Percentiles rank a stretch among this genome's conserved stretches.
Evolutionary conservation across 2,797 vertebrate genomes (phyloP).

Genomic region (Clarias laeviceps): DNA sequence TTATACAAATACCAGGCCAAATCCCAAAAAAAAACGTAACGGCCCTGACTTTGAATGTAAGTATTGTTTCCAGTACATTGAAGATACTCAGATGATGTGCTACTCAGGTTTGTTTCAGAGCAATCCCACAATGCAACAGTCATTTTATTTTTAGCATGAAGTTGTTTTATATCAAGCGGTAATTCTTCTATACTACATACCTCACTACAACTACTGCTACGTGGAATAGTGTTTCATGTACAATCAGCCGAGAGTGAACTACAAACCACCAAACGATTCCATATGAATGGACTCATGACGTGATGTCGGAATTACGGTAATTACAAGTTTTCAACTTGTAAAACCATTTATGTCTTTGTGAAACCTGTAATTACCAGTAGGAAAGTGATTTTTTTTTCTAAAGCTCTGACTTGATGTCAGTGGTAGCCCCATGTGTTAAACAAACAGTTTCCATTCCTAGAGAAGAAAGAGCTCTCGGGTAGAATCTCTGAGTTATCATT

Average conservation of each 20-base stretch:
- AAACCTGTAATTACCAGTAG: conserved; percentile 29
- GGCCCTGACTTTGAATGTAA: no score
- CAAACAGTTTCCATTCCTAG: conserved; percentile 4
- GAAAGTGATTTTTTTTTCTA: neutral
- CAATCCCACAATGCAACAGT: neutral
- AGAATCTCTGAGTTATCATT: neutral
- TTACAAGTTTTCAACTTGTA: conserved; percentile 22
- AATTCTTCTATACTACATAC: neutral
- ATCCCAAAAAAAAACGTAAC: no score
- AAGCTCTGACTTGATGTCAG: conserved; percentile 1
- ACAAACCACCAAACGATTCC: conserved; percentile 31
- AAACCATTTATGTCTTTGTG: conserved; percentile 19
- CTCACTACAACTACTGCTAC: neutral
- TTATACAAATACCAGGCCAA: no score
- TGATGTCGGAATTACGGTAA: conserved; percentile 28
- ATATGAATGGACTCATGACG: conserved; percentile 12
- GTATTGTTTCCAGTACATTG: neutral
- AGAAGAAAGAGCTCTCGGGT: neutral
- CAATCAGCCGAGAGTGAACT: neutral
- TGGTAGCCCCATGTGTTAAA: conserved; percentile 6
- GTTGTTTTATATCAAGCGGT: neutral
- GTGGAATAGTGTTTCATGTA: neutral
- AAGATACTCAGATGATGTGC: neutral
- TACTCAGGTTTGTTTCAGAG: neutral
- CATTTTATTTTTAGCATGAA: neutral